phyloP scores from a whole-genome alignment of 2,113 vertebrate species.

The Progne subis region DNA sequence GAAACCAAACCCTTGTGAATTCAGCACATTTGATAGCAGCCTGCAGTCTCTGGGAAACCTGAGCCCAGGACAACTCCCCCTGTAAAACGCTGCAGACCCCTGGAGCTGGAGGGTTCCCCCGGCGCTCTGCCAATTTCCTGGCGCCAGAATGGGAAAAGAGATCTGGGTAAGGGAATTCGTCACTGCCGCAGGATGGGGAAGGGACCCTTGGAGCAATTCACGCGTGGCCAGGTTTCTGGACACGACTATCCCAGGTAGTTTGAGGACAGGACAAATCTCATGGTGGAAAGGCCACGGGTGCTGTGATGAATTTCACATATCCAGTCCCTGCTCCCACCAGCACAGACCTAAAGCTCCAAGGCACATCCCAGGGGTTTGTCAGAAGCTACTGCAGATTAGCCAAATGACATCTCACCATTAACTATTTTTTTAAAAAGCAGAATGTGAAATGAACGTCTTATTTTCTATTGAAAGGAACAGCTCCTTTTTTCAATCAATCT shows the following conservation, averaged over 20 bases:
- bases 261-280: neutral
- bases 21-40: neutral
- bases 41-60: neutral
- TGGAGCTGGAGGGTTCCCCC: neutral
- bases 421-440: neutral
- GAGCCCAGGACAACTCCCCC: neutral
- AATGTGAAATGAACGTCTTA: neutral
- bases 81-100: neutral
- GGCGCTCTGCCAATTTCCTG: neutral
- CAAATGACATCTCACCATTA: neutral
- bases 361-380: neutral
- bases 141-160: neutral
- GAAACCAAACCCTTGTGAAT: neutral
- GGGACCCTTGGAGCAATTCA: neutral
- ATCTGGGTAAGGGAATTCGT: neutral
- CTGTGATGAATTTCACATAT: neutral
- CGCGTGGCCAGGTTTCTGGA: neutral
- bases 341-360: neutral
- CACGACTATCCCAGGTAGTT: fast-evolving
- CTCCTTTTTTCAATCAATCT: neutral
- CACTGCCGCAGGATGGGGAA: neutral
- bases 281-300: neutral
- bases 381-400: neutral
- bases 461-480: neutral
- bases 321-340: neutral